Percentiles rank a stretch among this genome's conserved stretches.
Conservation (phyloP, 2,113 vertebrate species). For the Regulus satrapa region DNA sequence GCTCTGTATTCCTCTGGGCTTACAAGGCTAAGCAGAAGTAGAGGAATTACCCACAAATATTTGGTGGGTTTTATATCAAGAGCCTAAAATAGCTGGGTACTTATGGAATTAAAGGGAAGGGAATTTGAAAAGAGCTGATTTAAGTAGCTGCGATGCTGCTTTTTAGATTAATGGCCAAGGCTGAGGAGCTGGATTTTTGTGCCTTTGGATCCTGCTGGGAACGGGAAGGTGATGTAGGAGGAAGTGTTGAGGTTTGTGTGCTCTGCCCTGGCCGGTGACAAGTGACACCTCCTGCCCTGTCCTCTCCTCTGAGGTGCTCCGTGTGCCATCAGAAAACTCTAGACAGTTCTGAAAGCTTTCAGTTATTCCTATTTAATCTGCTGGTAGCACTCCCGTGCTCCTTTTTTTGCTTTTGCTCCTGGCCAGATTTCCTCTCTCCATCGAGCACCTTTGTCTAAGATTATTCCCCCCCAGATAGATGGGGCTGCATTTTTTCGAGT, state of each 20-base stretch:
- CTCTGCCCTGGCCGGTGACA: background rate
- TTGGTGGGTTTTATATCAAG: background rate
- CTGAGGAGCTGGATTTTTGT: background rate
- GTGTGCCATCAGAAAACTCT: background rate
- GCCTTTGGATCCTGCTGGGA: background rate
- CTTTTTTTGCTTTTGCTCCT: background rate
- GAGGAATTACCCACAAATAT: conserved; percentile 16
- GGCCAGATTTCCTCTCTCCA: background rate
- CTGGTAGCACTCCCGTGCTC: background rate
- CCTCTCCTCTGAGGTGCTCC: background rate
- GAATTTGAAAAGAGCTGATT: background rate
- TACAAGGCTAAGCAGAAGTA: background rate
- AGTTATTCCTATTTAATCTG: background rate
- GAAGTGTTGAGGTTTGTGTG: background rate
- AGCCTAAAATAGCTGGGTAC: background rate
- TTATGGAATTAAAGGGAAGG: conserved; percentile 1
- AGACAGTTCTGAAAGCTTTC: background rate
- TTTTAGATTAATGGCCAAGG: background rate
- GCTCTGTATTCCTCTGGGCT: background rate
- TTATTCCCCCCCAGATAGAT: background rate
- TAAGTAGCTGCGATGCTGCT: background rate
- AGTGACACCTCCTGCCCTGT: background rate
- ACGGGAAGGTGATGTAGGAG: background rate
- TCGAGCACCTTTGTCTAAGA: background rate
- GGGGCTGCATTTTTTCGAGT: background rate